Conservation (phyloP, 2,888 invertebrate species). For the Antheraea yamamai region DNA sequence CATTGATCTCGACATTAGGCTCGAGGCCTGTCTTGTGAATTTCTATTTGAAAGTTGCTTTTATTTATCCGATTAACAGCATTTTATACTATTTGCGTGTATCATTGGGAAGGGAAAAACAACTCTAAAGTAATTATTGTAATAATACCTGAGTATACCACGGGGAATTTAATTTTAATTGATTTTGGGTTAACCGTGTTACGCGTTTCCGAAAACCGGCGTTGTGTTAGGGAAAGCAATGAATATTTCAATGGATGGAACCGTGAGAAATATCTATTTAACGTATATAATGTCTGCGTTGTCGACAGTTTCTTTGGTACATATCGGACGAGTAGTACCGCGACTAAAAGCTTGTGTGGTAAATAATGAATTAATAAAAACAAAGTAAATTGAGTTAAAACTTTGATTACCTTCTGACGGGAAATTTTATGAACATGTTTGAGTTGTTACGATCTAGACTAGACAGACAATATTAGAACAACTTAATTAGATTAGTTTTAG, state of each 20-base stretch:
- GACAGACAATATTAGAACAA: slow-evolving; percentile 11
- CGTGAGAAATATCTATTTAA: background rate
- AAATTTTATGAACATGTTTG: slow-evolving; percentile 3
- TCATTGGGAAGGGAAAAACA: too few relatives aligned
- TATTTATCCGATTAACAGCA: too few relatives aligned
- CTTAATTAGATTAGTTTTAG: slow-evolving; percentile 7
- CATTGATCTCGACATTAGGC: too few relatives aligned
- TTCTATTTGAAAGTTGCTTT: too few relatives aligned
- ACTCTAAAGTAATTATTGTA: too few relatives aligned
- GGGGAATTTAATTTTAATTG: too few relatives aligned
- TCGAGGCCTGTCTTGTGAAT: too few relatives aligned
- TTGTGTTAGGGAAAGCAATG: background rate
- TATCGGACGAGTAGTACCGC: background rate
- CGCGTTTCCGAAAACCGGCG: background rate
- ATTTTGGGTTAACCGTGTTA: too few relatives aligned
- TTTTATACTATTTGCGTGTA: too few relatives aligned
- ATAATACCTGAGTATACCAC: too few relatives aligned
- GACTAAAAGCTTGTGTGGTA: background rate
- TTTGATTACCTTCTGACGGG: background rate
- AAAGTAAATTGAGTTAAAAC: background rate
- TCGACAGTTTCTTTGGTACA: background rate
- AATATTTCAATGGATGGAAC: background rate
- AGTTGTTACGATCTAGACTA: slow-evolving; percentile 6
- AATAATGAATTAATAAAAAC: slow-evolving; percentile 4
- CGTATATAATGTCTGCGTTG: background rate